Conservation (phyloP, 2,113 vertebrate species). For the Perognathus longimembris region DNA sequence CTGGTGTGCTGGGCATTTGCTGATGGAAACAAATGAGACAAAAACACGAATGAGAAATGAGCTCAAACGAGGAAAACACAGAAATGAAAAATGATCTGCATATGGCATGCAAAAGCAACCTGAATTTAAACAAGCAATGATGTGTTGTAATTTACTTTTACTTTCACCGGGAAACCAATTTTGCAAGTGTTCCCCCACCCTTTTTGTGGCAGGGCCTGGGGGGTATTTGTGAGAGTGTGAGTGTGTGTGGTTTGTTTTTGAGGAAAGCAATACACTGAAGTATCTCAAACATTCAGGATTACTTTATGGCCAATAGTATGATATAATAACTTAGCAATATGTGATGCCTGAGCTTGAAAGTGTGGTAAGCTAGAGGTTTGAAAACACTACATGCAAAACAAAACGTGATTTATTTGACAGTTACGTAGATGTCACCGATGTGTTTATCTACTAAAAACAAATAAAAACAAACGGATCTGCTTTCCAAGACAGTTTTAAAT, state of each 20-base stretch:
- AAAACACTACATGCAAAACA: slow-evolving; percentile 73
- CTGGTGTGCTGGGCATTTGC: slow-evolving; percentile 99
- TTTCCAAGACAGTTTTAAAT: slow-evolving; percentile 56
- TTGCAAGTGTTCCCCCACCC: slow-evolving; percentile 62
- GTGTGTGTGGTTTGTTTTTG: background rate
- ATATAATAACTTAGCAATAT: slow-evolving; percentile 25
- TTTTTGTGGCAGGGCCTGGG: slow-evolving; percentile 34
- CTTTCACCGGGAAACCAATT: slow-evolving; percentile 80
- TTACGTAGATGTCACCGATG: slow-evolving; percentile 67
- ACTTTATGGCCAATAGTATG: slow-evolving; percentile 51
- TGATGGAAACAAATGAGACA: slow-evolving; percentile 99
- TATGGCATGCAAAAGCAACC: slow-evolving; percentile 93
- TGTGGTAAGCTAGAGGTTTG: slow-evolving; percentile 58
- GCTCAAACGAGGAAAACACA: slow-evolving; percentile 93
- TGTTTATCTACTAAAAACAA: slow-evolving; percentile 60
- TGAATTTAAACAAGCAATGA: slow-evolving; percentile 90
- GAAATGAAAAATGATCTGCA: slow-evolving; percentile 93
- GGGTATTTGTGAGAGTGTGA: background rate
- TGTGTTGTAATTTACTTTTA: slow-evolving; percentile 85
- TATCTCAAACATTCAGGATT: slow-evolving; percentile 56
- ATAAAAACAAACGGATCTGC: slow-evolving; percentile 69
- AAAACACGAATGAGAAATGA: slow-evolving; percentile 99
- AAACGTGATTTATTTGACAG: slow-evolving; percentile 65
- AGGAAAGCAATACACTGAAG: slow-evolving; percentile 53
- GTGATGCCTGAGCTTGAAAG: slow-evolving; percentile 54